Base-by-base conservation (phyloP, 2,797 vertebrate species). In the Arremon brunneinucha region DNA sequence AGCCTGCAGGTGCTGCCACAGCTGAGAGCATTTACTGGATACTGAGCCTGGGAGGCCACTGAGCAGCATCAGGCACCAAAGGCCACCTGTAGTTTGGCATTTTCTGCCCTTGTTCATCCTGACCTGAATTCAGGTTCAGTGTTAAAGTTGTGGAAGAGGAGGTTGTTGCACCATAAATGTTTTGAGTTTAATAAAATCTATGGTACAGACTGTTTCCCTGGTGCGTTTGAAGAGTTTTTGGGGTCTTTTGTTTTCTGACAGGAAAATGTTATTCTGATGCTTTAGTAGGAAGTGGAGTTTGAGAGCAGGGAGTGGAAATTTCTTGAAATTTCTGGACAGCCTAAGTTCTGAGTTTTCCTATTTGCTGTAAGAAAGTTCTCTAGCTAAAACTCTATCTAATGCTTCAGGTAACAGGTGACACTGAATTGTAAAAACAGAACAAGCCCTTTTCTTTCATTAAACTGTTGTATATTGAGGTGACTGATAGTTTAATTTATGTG, bases 401-500 rank as follows among this genome's bases (percentile, higher is more conserved):
- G 87, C 83, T 95, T 94, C 63, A 26, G 43, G 57, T 65, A 80
- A 91, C 82, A 95, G 50, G 49, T 84, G 56, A 94, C 86, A 52
- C n/a, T 86, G 91, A 94, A 69, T 9, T 93, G 72, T 93, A 62
- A 76, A 95, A 89, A 52, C 71, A 82, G 79, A 95, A 71, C 68
- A 77, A 89, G 72, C 44, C 34, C 57, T 85, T 89, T 90, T 86
- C 64, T 52, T 88, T 85, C 71, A 68, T 63, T 49, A 57, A 63
- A 69, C 71, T 92, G 37, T 94, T 94, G 68, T 77, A 59, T 78
- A 68, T 77, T 94, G 80, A 60, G 27, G 65, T 94, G 92, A 94
- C 79, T 74, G 93, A 87, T 60, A 80, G 78, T 88, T 97, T 95
- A 83, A 94, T 93, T 94, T 96, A 77, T 94, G 76, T 91, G 83